phyloP scores from a whole-genome alignment of 2,888 invertebrate genomes.

The Uropetala carovei region DNA sequence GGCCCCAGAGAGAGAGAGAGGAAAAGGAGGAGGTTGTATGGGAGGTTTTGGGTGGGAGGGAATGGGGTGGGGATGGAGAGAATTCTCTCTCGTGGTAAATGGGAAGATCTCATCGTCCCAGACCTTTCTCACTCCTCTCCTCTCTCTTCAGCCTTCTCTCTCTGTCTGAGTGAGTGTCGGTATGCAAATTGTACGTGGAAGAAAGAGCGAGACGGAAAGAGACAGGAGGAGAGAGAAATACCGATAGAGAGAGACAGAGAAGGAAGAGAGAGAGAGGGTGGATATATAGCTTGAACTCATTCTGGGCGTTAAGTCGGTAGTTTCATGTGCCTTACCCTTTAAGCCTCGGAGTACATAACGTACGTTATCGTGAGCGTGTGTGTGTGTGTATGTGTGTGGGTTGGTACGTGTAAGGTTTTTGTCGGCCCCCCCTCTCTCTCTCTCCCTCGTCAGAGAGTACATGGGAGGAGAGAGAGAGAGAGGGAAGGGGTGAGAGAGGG shows the following conservation, averaged over 20 bases:
- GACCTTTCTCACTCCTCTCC: background rate
- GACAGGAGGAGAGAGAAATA: slow-evolving; percentile 22
- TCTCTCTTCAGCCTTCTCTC: no score
- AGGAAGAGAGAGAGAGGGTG: background rate
- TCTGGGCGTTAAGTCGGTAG: background rate
- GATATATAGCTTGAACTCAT: background rate
- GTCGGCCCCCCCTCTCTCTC: background rate
- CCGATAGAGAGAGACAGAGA: slow-evolving; percentile 1
- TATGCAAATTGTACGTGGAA: background rate
- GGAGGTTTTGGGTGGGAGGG: background rate
- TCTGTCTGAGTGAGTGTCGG: background rate
- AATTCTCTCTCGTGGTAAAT: background rate
- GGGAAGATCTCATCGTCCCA: background rate
- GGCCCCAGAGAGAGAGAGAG: background rate
- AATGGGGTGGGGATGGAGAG: background rate
- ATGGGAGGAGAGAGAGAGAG: background rate
- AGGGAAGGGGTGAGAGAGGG: background rate
- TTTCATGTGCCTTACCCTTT: background rate
- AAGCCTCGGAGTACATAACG: background rate
- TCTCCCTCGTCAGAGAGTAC: no score
- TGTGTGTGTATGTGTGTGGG: background rate
- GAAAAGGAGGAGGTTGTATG: background rate
- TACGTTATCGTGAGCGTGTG: slow-evolving; percentile 8
- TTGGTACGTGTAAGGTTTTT: background rate
- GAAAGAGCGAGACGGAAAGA: background rate